Conservation (phyloP, 2,113 vertebrate species). For the Anser brachyrhynchus region DNA sequence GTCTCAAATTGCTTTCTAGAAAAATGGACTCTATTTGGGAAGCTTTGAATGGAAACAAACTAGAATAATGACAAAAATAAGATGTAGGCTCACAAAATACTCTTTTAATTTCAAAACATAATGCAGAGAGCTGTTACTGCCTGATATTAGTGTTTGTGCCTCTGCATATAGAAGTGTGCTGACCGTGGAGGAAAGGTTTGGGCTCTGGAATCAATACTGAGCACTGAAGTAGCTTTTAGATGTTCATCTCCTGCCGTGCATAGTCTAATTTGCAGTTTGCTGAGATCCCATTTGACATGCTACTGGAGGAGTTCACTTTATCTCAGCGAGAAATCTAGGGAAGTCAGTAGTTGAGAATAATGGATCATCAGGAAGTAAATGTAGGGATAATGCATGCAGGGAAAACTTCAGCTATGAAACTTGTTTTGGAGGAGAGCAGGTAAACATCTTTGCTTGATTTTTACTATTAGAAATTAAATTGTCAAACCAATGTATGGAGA, state of each 20-base stretch:
- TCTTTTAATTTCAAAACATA: background rate
- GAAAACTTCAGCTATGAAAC: background rate
- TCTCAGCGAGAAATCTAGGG: background rate
- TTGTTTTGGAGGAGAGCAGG: background rate
- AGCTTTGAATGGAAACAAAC: background rate
- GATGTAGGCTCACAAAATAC: background rate
- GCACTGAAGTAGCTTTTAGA: slow-evolving; percentile 66
- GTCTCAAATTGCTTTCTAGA: background rate
- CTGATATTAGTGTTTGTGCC: background rate
- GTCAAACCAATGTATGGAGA: background rate
- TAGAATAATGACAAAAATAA: background rate
- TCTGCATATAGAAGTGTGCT: background rate
- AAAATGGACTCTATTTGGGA: background rate
- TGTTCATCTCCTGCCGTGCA: slow-evolving; percentile 42
- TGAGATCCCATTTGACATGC: slow-evolving; percentile 50
- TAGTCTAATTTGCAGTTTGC: slow-evolving; percentile 56
- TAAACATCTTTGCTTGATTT: background rate
- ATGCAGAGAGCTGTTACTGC: background rate
- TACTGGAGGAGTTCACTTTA: slow-evolving; percentile 32
- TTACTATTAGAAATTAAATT: background rate
- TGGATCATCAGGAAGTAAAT: slow-evolving; percentile 44
- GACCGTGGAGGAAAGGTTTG: slow-evolving; percentile 1
- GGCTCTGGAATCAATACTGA: slow-evolving; percentile 55
- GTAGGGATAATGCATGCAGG: background rate
- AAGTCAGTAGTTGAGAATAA: slow-evolving; percentile 18